Evolutionary conservation across 2,113 vertebrate genomes (phyloP).

Genomic region (Amia ocellicauda): DNA sequence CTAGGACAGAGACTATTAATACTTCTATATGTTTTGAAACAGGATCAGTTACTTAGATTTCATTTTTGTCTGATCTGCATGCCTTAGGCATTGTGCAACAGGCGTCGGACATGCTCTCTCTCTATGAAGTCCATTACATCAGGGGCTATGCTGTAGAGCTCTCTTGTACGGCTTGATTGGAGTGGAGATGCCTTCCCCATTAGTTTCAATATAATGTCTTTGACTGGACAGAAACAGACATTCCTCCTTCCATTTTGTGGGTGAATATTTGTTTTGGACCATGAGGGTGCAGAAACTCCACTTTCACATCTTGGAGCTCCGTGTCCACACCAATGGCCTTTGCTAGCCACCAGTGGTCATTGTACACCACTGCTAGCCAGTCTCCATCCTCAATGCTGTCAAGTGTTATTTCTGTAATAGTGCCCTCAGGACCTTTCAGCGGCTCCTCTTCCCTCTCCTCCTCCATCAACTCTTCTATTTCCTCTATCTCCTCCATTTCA

Average conservation of each 20-base stretch:
- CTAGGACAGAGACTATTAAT: too few species aligned
- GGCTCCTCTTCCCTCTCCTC: constrained; percentile 8
- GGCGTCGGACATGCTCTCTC: not conserved
- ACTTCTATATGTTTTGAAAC: too few species aligned
- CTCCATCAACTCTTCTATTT: not conserved
- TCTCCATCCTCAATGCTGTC: constrained; percentile 18
- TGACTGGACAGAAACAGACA: constrained; percentile 21
- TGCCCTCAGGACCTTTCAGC: constrained; percentile 5
- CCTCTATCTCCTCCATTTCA: not conserved
- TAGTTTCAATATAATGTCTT: constrained; percentile 15
- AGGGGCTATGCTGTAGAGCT: constrained; percentile 21
- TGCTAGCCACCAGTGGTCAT: constrained; percentile 22
- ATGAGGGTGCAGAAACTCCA: too few species aligned
- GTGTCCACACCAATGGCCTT: constrained; percentile 21
- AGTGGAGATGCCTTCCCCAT: constrained; percentile 17
- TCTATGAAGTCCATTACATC: constrained; percentile 27
- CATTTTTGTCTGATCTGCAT: constrained; percentile 7
- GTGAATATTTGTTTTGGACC: constrained; percentile 23
- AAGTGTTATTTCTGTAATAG: not conserved
- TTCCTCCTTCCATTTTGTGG: constrained; percentile 7
- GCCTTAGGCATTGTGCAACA: constrained; percentile 4
- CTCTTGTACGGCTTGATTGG: constrained; percentile 18
- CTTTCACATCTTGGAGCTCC: constrained; percentile 8
- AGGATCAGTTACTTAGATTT: constrained; percentile 16
- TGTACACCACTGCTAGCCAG: constrained; percentile 29